A percentile compares a stretch with the other conserved stretches of the same genome.
Evolutionary conservation across 1,140 invertebrate genomes (phyloP).

Genomic region (Rhagoletis zephyria): DNA sequence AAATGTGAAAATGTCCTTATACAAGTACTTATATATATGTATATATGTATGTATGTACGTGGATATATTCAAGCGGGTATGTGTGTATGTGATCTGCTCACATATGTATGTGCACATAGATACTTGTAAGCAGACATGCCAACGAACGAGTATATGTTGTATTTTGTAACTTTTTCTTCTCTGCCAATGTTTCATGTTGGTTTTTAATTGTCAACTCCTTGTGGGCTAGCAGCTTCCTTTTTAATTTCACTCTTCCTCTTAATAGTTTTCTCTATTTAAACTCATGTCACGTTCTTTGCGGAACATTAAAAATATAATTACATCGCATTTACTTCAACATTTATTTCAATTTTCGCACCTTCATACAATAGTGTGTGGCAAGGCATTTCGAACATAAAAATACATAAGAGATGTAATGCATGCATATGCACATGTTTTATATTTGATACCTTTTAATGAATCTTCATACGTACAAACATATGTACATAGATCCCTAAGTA

Average conservation of each 20-base stretch:
- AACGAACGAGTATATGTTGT: no score
- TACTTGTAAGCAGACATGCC: no score
- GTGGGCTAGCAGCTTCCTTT: background rate
- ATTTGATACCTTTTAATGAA: background rate
- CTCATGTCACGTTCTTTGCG: slow-evolving; percentile 29
- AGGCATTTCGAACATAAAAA: background rate
- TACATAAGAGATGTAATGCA: no score
- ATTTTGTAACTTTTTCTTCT: background rate
- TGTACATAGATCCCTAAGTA: background rate
- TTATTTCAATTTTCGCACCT: slow-evolving; percentile 44
- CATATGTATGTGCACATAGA: no score
- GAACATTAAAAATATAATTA: slow-evolving; percentile 51
- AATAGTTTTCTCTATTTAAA: background rate
- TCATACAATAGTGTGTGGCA: background rate
- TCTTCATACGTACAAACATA: background rate
- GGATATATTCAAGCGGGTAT: no score
- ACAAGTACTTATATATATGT: no score
- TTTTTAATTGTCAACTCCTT: slow-evolving; percentile 37
- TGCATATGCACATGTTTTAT: no score
- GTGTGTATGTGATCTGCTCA: no score
- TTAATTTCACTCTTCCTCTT: background rate
- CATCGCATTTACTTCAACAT: slow-evolving; percentile 47
- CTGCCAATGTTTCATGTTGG: slow-evolving; percentile 3
- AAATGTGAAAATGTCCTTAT: no score
- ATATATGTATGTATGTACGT: no score